Base-by-base conservation (phyloP, 2,888 invertebrate species). In the Fabriciana adippe region DNA sequence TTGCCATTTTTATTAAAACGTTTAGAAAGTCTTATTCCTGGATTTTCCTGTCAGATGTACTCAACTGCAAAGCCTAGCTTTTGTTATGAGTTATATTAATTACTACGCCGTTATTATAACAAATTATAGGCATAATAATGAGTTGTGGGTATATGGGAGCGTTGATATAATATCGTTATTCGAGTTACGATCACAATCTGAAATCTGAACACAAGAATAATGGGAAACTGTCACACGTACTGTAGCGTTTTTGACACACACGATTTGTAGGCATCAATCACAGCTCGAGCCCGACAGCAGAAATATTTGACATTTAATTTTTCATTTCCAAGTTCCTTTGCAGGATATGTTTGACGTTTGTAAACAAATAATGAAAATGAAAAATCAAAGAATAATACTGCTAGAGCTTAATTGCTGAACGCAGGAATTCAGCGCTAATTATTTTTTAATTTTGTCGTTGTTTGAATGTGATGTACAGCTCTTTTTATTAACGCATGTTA, bases 251-350 rank as follows among this genome's bases (percentile, higher is more conserved):
- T 72, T 69, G 73, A 73, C 71, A 72, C 63, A 65, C 74, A 66
- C 63, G 74, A 72, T 74, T 69, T 68, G 73, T 72, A 73, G 56
- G 68, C 67, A 75, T 76, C 72, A 73, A 76, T 75, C 76, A 75
- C 71, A 68, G 72, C 67, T 35, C 53, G 56, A 45, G 72, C 47
- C 21, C 61, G 60, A 66, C 68, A 59, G 68, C 64, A 64, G 67
- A 74, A 75, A 75, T 75, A 78, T 77, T 74, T 69, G 72, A 72
- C 68, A 57, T 67, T 70, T 68, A 65, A 65, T 74, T 69, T 67
- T 59, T 65, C 66, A 66, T 66, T 61, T 55, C 66, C 48, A 54
- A 60, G 59, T 61, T 61, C 61, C 48, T 47, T 55, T 35, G 55
- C 48, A 66, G 53, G 55, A 55, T 61, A 66, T 21, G 50, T 61